Evolutionary conservation across 2,797 vertebrate species (phyloP), one percentile per base, ranked within the genome.

Genomic region (Poeciliopsis paucimaculata): DNA sequence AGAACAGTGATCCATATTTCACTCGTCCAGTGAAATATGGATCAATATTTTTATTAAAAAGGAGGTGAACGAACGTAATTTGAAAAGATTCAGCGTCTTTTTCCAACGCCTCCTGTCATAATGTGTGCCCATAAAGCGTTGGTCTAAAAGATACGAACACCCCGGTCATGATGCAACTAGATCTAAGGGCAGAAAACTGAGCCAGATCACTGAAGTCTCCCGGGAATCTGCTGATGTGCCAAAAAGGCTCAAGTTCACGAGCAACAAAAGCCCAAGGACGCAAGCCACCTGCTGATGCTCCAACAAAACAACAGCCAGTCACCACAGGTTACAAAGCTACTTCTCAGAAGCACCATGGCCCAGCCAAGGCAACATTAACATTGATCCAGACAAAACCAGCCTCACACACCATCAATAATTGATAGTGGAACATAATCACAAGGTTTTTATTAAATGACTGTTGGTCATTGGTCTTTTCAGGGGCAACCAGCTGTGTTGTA

Each of bases 251-350:
- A 94, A 94, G 92, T 95, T 95, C 92, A 95, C 91, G 86, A 82
- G 87, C 84, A 92, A 93, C 94, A 94, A 94, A 94, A 94, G 87
- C 77, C 88, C 85, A 89, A 92, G 89, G 91, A 94, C 91, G 90
- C 91, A 91, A 85, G 90, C 94, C 95, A 96, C 95, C 94, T 95
- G 94, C 93, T 95, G 93, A 92, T 92, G 57, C 79, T 86, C 79
- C 78, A 92, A 94, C 92, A 94, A 93, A 92, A 93, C 92, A 93
- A 89, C 85, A 90, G 88, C 81, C 83, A 77, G 82, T 70, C 85
- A 74, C 89, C 83, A 88, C 91, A 92, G 88, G 90, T 92, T 88
- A 86, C 89, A 84, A 66, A 53, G 86, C 92, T 81, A 73, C 90
- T 90, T 78, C 82, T 88, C 77, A 88, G 84, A 90, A 91, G 86